phyloP scores from a whole-genome alignment of 1,140 invertebrate genomes.

The Zelostemma sp. region DNA sequence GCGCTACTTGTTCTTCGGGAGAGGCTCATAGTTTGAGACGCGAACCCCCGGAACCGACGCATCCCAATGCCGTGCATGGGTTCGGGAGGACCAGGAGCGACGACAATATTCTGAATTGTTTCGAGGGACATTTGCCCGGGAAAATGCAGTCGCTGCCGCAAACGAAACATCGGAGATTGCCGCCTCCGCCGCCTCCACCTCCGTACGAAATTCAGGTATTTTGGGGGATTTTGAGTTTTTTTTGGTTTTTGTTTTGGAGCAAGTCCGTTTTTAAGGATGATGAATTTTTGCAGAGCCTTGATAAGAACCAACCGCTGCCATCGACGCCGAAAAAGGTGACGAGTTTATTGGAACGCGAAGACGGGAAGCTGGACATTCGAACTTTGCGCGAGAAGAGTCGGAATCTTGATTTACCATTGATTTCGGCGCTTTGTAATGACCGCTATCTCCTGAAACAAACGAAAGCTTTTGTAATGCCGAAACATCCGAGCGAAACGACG shows the following conservation, averaged over 20 bases:
- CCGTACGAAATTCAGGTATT: constrained; percentile 73
- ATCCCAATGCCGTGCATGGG: constrained; percentile 64
- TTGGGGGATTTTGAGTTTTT: neutral
- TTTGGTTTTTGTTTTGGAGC: neutral
- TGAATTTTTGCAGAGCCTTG: constrained; percentile 53
- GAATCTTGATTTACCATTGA: constrained; percentile 87
- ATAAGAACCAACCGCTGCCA: constrained; percentile 64
- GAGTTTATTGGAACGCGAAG: constrained; percentile 33
- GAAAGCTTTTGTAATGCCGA: constrained; percentile 83
- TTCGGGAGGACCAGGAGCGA: constrained; percentile 81
- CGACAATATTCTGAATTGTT: constrained; percentile 81
- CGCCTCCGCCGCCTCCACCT: constrained; percentile 80
- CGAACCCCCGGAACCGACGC: constrained; percentile 69
- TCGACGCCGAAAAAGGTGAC: constrained; percentile 39
- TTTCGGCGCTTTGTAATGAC: constrained; percentile 91
- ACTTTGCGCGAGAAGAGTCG: constrained; percentile 87
- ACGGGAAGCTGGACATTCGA: constrained; percentile 79
- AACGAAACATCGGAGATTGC: constrained; percentile 75
- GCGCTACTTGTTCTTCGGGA: constrained; percentile 66
- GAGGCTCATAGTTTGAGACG: constrained; percentile 69
- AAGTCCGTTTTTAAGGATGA: neutral
- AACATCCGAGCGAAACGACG: constrained; percentile 68
- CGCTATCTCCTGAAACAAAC: constrained; percentile 86
- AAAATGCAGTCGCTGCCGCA: constrained; percentile 67
- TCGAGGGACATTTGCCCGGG: constrained; percentile 64